Evolutionary conservation across 2,113 vertebrate genomes (phyloP).

Genomic region (Hippocampus abdominalis): DNA sequence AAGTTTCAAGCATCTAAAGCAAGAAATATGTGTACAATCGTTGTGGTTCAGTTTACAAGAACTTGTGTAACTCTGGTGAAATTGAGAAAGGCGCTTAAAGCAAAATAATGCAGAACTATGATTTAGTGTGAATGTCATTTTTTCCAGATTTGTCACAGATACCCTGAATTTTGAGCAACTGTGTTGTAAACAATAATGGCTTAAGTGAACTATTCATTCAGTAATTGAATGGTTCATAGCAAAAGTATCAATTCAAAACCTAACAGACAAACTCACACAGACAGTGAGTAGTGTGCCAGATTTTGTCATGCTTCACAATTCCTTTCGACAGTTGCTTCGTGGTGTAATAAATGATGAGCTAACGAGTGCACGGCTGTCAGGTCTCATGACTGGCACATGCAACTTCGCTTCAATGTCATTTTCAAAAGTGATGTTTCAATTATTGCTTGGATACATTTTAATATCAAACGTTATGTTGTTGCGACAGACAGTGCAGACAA

Average conservation of each 20-base stretch:
- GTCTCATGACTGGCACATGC: slow-evolving; percentile 65
- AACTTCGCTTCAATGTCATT: neutral
- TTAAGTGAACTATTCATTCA: neutral
- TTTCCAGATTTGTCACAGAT: neutral
- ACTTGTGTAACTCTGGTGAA: neutral
- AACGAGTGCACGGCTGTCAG: slow-evolving; percentile 32
- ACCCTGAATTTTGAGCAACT: neutral
- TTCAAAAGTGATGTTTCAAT: neutral
- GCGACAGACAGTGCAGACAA: neutral
- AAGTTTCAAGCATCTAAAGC: no score
- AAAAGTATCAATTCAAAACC: neutral
- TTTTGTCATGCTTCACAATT: neutral
- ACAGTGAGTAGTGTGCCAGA: neutral
- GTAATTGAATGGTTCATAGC: neutral
- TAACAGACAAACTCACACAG: neutral
- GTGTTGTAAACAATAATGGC: no score
- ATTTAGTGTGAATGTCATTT: no score
- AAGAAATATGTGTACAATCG: neutral
- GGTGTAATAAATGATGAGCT: slow-evolving; percentile 22
- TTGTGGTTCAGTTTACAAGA: neutral
- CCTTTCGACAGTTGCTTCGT: neutral
- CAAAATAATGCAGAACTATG: no score
- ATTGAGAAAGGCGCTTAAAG: neutral
- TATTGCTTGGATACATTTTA: neutral
- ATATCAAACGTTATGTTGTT: neutral